Evolutionary conservation across 2,797 vertebrate species (phyloP).

Genomic region (Acropternis orthonyx): DNA sequence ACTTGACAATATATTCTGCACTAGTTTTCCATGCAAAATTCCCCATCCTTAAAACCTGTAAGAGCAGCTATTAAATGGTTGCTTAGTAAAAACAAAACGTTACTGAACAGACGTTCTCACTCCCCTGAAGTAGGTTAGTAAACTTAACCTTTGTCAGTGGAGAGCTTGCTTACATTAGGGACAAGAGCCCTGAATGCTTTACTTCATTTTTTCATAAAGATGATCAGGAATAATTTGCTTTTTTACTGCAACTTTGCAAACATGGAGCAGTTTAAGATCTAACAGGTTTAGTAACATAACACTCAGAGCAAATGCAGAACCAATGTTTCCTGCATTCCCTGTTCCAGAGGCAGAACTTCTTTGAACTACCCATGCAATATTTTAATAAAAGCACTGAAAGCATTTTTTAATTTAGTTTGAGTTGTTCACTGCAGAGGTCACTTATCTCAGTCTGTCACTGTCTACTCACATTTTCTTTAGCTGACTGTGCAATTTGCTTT

Average conservation of each 20-base stretch:
- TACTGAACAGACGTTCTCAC: not conserved
- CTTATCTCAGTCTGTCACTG: not conserved
- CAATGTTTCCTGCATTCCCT: not conserved
- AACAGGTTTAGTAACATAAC: not conserved
- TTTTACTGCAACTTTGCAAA: not conserved
- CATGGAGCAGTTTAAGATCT: not conserved
- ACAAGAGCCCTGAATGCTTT: not conserved
- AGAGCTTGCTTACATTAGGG: not conserved
- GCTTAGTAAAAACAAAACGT: not conserved
- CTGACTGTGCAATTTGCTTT: not conserved
- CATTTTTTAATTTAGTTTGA: not conserved
- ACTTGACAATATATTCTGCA: not conserved
- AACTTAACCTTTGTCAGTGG: not conserved
- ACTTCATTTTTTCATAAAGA: not conserved
- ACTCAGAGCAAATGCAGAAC: not conserved
- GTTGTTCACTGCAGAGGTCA: not conserved
- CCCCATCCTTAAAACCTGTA: not conserved
- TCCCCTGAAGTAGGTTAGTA: not conserved
- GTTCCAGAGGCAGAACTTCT: not conserved
- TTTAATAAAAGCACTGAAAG: not conserved
- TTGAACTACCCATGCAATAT: not conserved
- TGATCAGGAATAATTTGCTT: not conserved
- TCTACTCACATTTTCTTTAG: not conserved
- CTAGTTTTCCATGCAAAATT: not conserved
- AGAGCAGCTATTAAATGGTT: not conserved